A percentile compares a stretch with the other conserved stretches of the same genome.
These are phyloP conservation scores for Ivindomyrus marchei DNA, from an alignment of 2,113 vertebrate genomes.

Conservation along the genomic window DNA sequence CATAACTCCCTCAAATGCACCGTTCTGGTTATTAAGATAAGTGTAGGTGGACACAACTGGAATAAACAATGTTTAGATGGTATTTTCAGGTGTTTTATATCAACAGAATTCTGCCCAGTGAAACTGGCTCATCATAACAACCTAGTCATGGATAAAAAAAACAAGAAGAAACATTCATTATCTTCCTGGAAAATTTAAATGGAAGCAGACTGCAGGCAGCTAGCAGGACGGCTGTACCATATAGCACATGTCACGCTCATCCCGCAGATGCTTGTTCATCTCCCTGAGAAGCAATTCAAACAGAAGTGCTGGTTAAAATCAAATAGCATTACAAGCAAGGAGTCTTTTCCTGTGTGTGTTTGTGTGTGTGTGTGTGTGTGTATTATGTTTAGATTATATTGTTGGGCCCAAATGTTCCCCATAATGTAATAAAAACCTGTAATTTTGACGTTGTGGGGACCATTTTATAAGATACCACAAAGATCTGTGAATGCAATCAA, in stretches of 20 bases:
- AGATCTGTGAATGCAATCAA: too few species aligned
- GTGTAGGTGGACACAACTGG: not conserved
- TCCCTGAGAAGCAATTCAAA: slow-evolving; percentile 59
- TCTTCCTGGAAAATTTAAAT: not conserved
- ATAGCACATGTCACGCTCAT: slow-evolving; percentile 72
- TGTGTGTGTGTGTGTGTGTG: not conserved
- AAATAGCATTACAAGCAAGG: not conserved
- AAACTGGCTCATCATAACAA: not conserved
- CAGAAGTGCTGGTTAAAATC: not conserved
- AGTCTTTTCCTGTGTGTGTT: not conserved
- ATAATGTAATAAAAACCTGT: too few species aligned
- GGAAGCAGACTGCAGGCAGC: not conserved
- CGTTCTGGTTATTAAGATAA: not conserved
- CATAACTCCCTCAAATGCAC: not conserved
- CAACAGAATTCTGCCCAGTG: not conserved
- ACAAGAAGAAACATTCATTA: not conserved
- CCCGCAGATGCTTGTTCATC: slow-evolving; percentile 86
- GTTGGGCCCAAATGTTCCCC: too few species aligned
- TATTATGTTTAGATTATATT: not conserved
- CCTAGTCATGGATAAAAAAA: not conserved
- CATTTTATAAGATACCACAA: too few species aligned
- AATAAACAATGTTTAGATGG: not conserved
- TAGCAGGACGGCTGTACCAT: slow-evolving; percentile 40
- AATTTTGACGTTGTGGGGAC: too few species aligned
- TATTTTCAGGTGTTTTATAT: not conserved